Evolutionary conservation across 2,797 vertebrate species (phyloP).

Genomic region (Amblyraja radiata): DNA sequence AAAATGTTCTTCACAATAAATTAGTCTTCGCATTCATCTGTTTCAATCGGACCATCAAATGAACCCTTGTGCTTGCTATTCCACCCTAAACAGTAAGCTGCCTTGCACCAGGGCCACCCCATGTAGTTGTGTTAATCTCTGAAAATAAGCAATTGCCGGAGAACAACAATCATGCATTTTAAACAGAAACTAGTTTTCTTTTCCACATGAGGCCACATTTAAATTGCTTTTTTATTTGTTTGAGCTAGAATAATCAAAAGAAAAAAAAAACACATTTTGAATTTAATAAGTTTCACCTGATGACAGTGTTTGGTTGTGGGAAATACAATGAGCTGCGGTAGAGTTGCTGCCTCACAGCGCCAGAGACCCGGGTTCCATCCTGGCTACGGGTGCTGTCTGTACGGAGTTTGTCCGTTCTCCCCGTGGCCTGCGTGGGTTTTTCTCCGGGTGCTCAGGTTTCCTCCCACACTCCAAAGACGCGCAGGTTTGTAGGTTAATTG

Average conservation of each 20-base stretch:
- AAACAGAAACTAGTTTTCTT: not conserved
- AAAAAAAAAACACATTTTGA: not conserved
- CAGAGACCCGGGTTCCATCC: too few relatives aligned
- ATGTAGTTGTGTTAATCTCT: not conserved
- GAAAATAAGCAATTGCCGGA: not conserved
- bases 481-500: too few relatives aligned
- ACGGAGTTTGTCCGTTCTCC: too few relatives aligned
- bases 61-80: too few relatives aligned
- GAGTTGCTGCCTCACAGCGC: too few relatives aligned
- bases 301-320: not conserved
- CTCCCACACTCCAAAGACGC: too few relatives aligned
- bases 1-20: not conserved
- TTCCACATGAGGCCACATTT: not conserved
- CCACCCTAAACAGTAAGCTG: not conserved
- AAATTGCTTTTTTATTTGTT: constrained; percentile 14
- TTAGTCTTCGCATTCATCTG: not conserved
- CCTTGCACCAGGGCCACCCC: too few relatives aligned
- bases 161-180: not conserved
- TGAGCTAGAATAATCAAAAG: not conserved
- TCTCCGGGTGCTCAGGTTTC: too few relatives aligned
- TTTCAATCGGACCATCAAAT: too few relatives aligned
- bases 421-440: too few relatives aligned
- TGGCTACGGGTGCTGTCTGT: too few relatives aligned
- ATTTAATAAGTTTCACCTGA: not conserved
- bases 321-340: too few relatives aligned